A percentile compares a stretch with the other conserved stretches of the same genome.
These are phyloP conservation scores for Coreius guichenoti DNA, from an alignment of 2,797 vertebrate species.

Conservation along the genomic window DNA sequence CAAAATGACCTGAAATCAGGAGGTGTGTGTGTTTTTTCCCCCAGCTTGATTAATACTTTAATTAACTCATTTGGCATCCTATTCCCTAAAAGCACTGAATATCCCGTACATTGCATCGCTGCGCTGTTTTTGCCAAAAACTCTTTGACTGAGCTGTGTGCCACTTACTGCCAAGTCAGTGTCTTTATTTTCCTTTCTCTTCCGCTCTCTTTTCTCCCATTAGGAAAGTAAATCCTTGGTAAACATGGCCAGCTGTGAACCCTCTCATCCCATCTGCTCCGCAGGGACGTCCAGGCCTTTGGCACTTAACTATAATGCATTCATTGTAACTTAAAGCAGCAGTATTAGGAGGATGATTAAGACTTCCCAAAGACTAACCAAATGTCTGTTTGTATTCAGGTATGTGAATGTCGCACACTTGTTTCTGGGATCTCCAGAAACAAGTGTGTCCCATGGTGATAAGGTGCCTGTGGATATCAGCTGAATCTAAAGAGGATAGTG, in stretches of 20 bases:
- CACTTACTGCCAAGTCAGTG: neutral
- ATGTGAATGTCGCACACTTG: neutral
- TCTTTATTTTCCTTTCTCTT: slow-evolving; percentile 29
- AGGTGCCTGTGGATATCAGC: slow-evolving; percentile 3
- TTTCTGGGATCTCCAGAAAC: neutral
- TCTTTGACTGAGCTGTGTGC: neutral
- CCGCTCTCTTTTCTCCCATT: slow-evolving; percentile 27
- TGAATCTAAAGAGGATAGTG: neutral
- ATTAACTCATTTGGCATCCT: neutral
- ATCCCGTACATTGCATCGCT: neutral
- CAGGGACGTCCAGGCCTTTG: slow-evolving; percentile 2
- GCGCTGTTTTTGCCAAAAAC: neutral
- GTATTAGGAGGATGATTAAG: slow-evolving; percentile 16
- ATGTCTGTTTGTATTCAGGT: slow-evolving; percentile 16
- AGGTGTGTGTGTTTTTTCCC: neutral
- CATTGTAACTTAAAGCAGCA: slow-evolving; percentile 28
- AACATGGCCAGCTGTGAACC: slow-evolving; percentile 40
- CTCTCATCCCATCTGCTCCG: slow-evolving; percentile 41
- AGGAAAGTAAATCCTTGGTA: slow-evolving; percentile 40
- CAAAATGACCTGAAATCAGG: neutral
- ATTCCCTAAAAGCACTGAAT: neutral
- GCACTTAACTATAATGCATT: slow-evolving; percentile 34
- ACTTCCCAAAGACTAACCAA: neutral
- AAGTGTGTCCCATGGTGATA: neutral
- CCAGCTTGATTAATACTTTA: neutral